Evolutionary conservation across 2,797 vertebrate species (phyloP).

Genomic region (Crenuchus spilurus): DNA sequence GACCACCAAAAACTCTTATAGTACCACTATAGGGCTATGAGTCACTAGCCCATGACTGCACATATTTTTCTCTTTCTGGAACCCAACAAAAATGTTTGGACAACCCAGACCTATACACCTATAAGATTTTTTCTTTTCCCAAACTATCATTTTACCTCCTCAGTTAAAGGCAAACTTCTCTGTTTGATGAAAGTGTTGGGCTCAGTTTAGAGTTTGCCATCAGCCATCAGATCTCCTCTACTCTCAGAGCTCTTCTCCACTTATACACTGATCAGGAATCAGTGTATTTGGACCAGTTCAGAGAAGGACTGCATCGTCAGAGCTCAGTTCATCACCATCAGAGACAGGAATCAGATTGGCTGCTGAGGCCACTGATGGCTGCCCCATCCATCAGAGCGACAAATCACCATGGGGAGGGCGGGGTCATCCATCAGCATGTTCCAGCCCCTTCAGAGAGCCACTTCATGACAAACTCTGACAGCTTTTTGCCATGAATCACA

Average conservation of each 20-base stretch:
- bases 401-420: conserved; percentile 58
- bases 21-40: no score
- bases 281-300: conserved; percentile 6
- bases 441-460: conserved; percentile 38
- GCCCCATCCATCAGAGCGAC: conserved; percentile 65
- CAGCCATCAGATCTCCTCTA: no score
- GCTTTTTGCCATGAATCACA: conserved; percentile 56
- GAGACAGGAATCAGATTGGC: conserved; percentile 57
- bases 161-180: no score
- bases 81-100: no score
- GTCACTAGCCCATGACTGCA: no score
- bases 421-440: conserved; percentile 58
- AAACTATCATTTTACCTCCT: no score
- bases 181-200: neutral
- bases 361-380: conserved; percentile 43
- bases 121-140: no score
- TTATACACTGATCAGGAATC: neutral
- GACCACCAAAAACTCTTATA: no score
- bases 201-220: neutral
- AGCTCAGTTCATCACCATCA: conserved; percentile 59
- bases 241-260: no score
- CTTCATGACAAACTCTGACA: conserved; percentile 27
- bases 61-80: no score
- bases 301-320: conserved; percentile 48
- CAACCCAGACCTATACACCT: no score